Base-by-base conservation (phyloP, 2,888 invertebrate species). In the Phengaris arion region DNA sequence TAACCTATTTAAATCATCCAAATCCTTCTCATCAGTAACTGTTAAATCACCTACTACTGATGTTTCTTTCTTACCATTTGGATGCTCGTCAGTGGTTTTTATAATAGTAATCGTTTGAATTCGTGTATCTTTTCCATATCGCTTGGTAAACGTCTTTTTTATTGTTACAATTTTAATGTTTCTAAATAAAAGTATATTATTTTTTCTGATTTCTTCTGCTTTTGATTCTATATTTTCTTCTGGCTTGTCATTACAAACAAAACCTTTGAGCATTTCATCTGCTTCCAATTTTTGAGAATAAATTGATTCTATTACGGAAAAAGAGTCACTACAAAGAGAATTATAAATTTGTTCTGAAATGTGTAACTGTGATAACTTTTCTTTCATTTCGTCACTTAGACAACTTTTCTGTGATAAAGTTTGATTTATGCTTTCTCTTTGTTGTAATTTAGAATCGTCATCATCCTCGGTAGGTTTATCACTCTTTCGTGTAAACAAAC, bases 401-500 rank as follows among this genome's bases (percentile, higher is more conserved):
- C 68, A 52, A 76, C 76, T 72, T 51, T 52, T 12, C 1, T 51
- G 48, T 51, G 52, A 46, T 74, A 76, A 46, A 4, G 15, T 13
- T 57, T 75, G 45, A 48, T 75, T 13, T 51, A n/a, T 12, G n/a
- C 15, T 45, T 13, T 48, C 74, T 45, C 15, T 55, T 10, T 8
- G 35, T 10, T 13, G 51, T 5, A 15, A 22, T 57, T 59, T 48
- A 12, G 10, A 9, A 45, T 77, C 79, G 9, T 78, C 78, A 68
- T 75, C 64, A 22, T 79, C 79, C n/a, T 73, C 35, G 9, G 75
- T 73, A 72, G 52, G 45, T 77, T 79, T 80, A 5, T 80, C 80
- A 54, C 59, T 77, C 77, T 83, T 85, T 59, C 84, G 83, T 22
- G 82, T 81, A 68, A 86, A 84, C 68, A 84, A 82, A 64, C 82